Percentiles rank a stretch among this genome's conserved stretches.
These are phyloP conservation scores for Climacteris rufus DNA, from an alignment of 2,113 vertebrate genomes.

Conservation along the genomic window DNA sequence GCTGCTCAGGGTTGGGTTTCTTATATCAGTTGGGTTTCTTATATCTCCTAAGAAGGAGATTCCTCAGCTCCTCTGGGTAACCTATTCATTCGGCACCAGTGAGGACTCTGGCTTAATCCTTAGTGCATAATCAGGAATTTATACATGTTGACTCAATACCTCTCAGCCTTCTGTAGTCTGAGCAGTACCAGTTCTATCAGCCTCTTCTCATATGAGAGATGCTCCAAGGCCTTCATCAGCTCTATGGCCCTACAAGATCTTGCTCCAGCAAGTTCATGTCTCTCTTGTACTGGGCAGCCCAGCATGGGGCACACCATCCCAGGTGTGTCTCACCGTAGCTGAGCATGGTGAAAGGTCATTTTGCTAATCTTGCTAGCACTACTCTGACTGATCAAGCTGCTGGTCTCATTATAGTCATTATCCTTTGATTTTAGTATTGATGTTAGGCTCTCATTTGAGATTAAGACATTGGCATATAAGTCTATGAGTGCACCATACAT, in stretches of 20 bases:
- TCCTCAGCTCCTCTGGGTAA: not conserved
- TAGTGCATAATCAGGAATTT: not conserved
- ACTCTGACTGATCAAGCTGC: not conserved
- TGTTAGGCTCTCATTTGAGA: not conserved
- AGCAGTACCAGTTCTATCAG: not conserved
- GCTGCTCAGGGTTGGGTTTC: not conserved
- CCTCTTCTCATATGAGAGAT: not conserved
- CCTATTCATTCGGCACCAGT: not conserved
- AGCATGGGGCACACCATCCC: not conserved
- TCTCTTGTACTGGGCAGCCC: not conserved
- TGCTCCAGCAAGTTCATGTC: not conserved
- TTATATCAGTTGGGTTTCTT: not conserved
- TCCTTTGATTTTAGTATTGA: not conserved
- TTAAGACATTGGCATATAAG: not conserved
- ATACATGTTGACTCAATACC: no score
- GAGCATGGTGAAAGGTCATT: not conserved
- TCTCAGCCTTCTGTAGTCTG: not conserved
- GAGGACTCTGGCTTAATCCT: not conserved
- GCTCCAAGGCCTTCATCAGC: not conserved
- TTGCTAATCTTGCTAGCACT: not conserved
- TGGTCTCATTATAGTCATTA: not conserved
- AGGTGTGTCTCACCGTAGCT: not conserved
- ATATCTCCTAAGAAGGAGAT: not conserved
- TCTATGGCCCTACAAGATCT: not conserved
- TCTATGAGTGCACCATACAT: not conserved